Base-by-base conservation (phyloP, 2,888 invertebrate species). In the Onchidella celtica region DNA sequence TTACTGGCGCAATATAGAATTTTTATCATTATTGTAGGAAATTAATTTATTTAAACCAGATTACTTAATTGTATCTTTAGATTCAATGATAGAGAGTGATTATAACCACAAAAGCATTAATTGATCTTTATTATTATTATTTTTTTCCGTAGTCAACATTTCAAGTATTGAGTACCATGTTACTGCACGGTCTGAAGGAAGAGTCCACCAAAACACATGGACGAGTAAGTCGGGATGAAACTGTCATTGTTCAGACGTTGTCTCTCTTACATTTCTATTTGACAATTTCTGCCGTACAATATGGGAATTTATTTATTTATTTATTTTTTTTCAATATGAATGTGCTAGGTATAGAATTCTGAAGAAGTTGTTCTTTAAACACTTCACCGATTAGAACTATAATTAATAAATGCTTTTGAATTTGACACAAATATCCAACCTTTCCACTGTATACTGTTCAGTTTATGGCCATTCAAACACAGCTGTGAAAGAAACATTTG, bases 111-210 rank as follows among this genome's bases (percentile, higher is more conserved):
- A 55, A 17, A 55, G n/a, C n/a, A 55, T 17, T 21, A 59, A 4
- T 59, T 59, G 21, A 4, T 59, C 59, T 6, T 11, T 14, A 21
- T 63, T n/a, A n/a, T 32, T 4, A 34, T 66, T n/a, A 3, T 40
- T 34, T 4, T 47, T 9, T 29, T 73, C 36, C 27, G 27, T 59
- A 73, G 73, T 24, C 11, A 24, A 27, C 24, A 11, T 73, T 73
- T 59, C 73, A 73, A 38, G 59, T 55, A 34, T 55, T 73, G n/a
- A 55, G 73, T 24, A 34, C 57, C 11, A 2, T 17, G 36, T 59
- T 73, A 24, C 34, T 73, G 24, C 11, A 59, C 32, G 36, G 59
- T 29, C 36, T 73, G 73, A 73, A 73, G 17, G 73, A 73, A 2
- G 59, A 57, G 21, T 34, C 59, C 32, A 17, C 21, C 3, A 73